phyloP scores from a whole-genome alignment of 64 coral and sea anemone species.

The Montipora foliosa region DNA sequence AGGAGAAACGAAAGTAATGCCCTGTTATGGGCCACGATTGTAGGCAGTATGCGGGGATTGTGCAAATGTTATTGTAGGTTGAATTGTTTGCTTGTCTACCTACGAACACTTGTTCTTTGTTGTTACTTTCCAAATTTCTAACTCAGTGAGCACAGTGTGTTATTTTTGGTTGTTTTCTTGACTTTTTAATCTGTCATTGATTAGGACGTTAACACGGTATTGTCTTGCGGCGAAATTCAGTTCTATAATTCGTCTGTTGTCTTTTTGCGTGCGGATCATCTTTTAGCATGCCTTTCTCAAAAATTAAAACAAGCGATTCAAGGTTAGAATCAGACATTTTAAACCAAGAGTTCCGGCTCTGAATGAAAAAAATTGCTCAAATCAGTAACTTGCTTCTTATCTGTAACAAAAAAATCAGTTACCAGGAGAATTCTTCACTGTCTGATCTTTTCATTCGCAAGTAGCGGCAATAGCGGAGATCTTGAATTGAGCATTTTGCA shows the following conservation, averaged over 20 bases:
- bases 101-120: not conserved
- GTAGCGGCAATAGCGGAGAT: constrained; percentile 22
- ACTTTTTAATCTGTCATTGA: not conserved
- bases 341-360: not conserved
- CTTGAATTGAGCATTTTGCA: not conserved
- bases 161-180: not conserved
- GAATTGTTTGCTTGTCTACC: not conserved
- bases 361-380: not conserved
- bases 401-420: not conserved
- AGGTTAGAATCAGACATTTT: not conserved
- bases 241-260: not conserved
- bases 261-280: not conserved
- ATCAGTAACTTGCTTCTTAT: not conserved
- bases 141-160: not conserved
- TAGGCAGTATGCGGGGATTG: too few species aligned
- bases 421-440: not conserved
- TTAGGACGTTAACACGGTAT: not conserved
- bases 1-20: not conserved
- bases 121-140: not conserved
- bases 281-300: not conserved
- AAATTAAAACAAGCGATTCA: not conserved
- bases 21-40: not conserved
- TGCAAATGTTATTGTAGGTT: not conserved
- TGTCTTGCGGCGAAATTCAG: not conserved
- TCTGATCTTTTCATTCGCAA: constrained; percentile 10